A percentile compares a stretch with the other conserved stretches of the same genome.
phyloP scores from a whole-genome alignment of 1,140 invertebrate species.

The Drosophila orena region DNA sequence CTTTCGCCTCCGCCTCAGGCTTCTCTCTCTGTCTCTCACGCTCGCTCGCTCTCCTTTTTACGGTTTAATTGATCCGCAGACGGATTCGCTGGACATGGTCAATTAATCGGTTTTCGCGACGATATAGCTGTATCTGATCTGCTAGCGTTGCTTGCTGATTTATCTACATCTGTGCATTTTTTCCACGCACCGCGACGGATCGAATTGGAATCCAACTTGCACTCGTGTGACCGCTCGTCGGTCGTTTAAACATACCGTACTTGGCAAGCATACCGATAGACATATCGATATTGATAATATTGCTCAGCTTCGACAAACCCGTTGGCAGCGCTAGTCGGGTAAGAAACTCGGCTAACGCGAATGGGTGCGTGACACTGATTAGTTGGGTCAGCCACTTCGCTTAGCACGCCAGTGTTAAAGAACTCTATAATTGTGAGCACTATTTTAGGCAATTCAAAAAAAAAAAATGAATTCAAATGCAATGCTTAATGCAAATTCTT shows the following conservation, averaged over 20 bases:
- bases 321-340: neutral
- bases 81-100: neutral
- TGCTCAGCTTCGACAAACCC: no score
- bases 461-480: no score
- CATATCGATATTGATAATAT: neutral
- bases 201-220: constrained; percentile 23
- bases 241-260: neutral
- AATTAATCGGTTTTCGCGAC: constrained; percentile 14
- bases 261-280: neutral
- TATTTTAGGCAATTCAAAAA: neutral
- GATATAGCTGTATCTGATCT: constrained; percentile 22
- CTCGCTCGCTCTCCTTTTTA: constrained; percentile 12
- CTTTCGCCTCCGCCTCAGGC: constrained; percentile 45
- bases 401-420: neutral
- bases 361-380: neutral
- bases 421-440: neutral
- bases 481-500: no score
- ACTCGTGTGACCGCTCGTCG: neutral
- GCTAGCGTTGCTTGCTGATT: constrained; percentile 36
- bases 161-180: constrained; percentile 74
- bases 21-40: constrained; percentile 11
- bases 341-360: neutral
- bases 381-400: neutral
- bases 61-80: constrained; percentile 15
- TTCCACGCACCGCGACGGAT: constrained; percentile 53